Evolutionary conservation across 2,113 vertebrate genomes (phyloP), one percentile per base, ranked within the genome.

Genomic region (Megaceryle maxima): DNA sequence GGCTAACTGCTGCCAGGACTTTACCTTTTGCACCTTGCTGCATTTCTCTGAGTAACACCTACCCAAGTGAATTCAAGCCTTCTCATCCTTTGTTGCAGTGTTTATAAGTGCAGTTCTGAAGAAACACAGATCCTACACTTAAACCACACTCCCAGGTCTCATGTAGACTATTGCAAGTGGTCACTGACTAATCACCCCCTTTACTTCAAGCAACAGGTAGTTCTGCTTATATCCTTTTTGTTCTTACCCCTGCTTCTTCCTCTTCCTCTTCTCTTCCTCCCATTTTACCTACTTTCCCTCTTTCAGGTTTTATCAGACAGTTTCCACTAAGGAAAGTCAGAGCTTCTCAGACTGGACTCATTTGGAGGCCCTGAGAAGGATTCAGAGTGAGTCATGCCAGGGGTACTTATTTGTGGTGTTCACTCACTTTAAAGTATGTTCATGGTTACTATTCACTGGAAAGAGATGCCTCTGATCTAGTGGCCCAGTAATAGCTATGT

Each of bases 51-150:
- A 75, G 24, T 62, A 76, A 29, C 9, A 76, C 64, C 55, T 72
- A 64, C 51, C 78, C 1, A 29, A 68, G 62, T 9, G 29, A 56
- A 64, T 63, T 55, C 81, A 66, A 63, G 50, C 63, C 29, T 43
- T 15, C 63, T 13, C 0, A 0, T 6, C 37, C 5, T 6, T 16
- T 5, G 1, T 5, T 67, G 64, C 31, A 26, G 18, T 29, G 5
- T 46, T 93, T 43, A 15, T 37, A 88, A 70, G 41, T 2, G 2
- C 35, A 82, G 17, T 66, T 73, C 67, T 94, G 46, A 50, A 91
- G 29, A 79, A 62, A 94, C 88, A 8, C 19, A 81, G 35, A 76
- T 83, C n/a, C n/a, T 70, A 26, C 55, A 33, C 33, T 84, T 63
- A 59, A 94, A 59, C 5, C 7, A 37, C 24, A 21, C 29, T 68